These are phyloP conservation scores for Coryphaenoides rupestris DNA, from an alignment of 2,113 vertebrate species.

Conservation along the genomic window DNA sequence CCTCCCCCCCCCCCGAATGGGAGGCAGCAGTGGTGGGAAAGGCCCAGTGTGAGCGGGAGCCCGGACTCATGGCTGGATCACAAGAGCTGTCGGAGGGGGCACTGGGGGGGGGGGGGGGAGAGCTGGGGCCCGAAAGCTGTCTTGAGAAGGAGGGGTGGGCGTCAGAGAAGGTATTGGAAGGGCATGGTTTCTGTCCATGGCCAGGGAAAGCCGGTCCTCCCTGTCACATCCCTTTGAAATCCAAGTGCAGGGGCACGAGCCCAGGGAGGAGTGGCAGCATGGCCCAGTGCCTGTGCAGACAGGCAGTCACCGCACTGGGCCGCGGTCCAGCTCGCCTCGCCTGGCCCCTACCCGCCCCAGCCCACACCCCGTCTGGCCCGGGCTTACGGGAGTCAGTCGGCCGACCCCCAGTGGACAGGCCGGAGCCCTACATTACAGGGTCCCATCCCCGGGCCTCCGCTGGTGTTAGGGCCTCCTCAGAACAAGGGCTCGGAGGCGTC, in stretches of 20 bases:
- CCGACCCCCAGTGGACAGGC: slow-evolving; percentile 71
- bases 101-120: slow-evolving; percentile 33
- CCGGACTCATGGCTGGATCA: slow-evolving; percentile 61
- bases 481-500: slow-evolving; percentile 29
- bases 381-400: slow-evolving; percentile 70
- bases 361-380: slow-evolving; percentile 69
- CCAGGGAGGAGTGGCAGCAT: slow-evolving; percentile 71
- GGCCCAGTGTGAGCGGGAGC: slow-evolving; percentile 64
- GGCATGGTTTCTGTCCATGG: slow-evolving; percentile 46
- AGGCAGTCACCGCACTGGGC: slow-evolving; percentile 78
- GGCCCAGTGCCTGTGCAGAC: slow-evolving; percentile 75
- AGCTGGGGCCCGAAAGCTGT: slow-evolving; percentile 52
- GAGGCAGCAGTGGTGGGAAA: slow-evolving; percentile 71
- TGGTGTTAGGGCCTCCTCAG: slow-evolving; percentile 39
- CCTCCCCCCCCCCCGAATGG: slow-evolving; percentile 58
- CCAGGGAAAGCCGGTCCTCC: slow-evolving; percentile 29
- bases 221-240: slow-evolving; percentile 76
- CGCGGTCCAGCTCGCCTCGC: slow-evolving; percentile 66
- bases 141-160: slow-evolving; percentile 18
- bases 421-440: slow-evolving; percentile 51
- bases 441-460: slow-evolving; percentile 42
- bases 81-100: slow-evolving; percentile 65
- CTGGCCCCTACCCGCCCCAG: slow-evolving; percentile 59
- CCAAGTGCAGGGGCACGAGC: slow-evolving; percentile 75
- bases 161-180: slow-evolving; percentile 47